Evolutionary conservation across 1,140 invertebrate species (phyloP).

Genomic region (Nymphalis io): DNA sequence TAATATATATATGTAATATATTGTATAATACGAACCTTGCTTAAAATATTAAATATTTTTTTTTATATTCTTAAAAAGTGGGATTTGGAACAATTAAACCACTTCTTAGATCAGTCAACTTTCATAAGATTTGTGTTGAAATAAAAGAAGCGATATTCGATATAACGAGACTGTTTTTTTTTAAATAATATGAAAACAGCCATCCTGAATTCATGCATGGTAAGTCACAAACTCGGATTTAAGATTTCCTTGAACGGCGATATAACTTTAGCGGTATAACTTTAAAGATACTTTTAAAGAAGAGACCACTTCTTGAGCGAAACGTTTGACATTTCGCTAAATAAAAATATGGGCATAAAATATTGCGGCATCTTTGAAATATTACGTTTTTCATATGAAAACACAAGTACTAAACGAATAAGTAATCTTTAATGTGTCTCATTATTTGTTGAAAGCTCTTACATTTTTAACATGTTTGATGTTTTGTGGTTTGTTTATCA

Average conservation of each 20-base stretch:
- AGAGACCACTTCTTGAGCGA: neutral
- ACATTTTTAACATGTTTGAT: no score
- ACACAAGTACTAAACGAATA: no score
- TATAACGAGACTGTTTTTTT: neutral
- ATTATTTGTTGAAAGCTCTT: no score
- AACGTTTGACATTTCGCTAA: constrained; percentile 3
- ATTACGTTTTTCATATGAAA: no score
- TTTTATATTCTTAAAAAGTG: no score
- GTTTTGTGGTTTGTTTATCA: no score
- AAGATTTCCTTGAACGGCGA: constrained; percentile 2
- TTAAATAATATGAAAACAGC: neutral
- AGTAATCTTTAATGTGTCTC: no score
- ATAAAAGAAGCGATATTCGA: no score
- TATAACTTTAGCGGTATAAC: neutral
- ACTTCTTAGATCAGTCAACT: neutral
- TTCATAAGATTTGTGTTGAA: neutral
- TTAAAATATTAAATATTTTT: no score
- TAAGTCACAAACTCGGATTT: neutral
- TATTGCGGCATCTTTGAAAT: neutral
- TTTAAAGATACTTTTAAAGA: neutral
- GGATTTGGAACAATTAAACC: no score
- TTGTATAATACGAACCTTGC: no score
- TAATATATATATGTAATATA: no score
- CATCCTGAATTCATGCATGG: neutral
- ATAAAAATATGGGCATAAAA: constrained; percentile 1